Evolutionary conservation across 2,113 vertebrate species (phyloP), one percentile per base, ranked within the genome.

Genomic region (Sorex fumeus): DNA sequence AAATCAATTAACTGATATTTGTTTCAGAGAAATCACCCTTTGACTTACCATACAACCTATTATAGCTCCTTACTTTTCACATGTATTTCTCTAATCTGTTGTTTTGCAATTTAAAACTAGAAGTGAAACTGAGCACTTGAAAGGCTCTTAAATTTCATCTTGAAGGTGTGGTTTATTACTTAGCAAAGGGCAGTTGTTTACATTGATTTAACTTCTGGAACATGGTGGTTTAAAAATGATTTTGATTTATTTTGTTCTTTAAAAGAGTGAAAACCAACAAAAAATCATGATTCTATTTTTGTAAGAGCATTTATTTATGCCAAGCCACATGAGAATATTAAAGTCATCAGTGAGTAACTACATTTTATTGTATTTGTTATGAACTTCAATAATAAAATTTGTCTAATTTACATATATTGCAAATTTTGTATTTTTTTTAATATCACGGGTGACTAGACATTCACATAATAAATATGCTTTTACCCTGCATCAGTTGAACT

Each of bases 401-500:
- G 62, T 53, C 76, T 92, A 91, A 96, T 97, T 96, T 96, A 92
- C 87, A 96, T 92, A 95, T 74, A 94, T 67, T 93, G 47, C 53
- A 93, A 91, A 91, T 93, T 93, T 94, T 28, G 64, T 95, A 92
- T 90, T 85, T 95, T 94, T 91, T 93, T 91, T 90, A 96, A 97
- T 97, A 92, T 93, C 93, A 97, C 0, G 91, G 88, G 87, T 96
- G 88, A 77, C 45, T 96, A 96, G 88, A 92, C 93, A 94, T 45
- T 93, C 72, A 94, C 78, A 96, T 91, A 96, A 96, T 95, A 96
- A 97, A 93, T 96, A 96, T 45, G 57, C 93, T 93, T 95, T 94
- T 92, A 95, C 72, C 74, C 91, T 95, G 95, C 93, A 97, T 96
- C 89, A 96, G 91, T 91, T 96, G 91, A 94, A 97, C 94, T 95